Evolutionary conservation across 2,797 vertebrate species (phyloP).

Genomic region (Spheniscus humboldti): DNA sequence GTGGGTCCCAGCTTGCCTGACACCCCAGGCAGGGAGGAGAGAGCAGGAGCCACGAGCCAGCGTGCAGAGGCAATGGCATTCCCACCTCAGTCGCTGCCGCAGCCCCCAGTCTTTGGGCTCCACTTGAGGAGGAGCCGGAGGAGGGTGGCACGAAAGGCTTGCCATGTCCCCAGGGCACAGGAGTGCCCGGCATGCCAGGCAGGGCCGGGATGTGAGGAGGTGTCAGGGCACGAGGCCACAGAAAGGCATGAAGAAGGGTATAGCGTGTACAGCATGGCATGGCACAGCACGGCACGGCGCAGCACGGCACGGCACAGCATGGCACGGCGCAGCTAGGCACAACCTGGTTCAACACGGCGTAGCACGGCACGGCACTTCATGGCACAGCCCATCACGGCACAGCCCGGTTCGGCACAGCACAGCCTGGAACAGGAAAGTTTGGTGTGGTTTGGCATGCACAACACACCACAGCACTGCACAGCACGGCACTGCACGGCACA

Average conservation of each 20-base stretch:
- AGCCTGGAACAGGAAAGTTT: no score
- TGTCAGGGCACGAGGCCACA: rapidly evolving
- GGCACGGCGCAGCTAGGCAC: background rate
- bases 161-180: rapidly evolving
- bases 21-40: background rate
- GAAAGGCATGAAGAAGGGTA: background rate
- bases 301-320: rapidly evolving
- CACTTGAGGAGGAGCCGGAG: no score
- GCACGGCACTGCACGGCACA: rapidly evolving
- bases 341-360: background rate
- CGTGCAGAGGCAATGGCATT: rapidly evolving
- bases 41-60: background rate
- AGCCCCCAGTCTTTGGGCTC: background rate
- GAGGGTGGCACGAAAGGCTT: background rate
- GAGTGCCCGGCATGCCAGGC: background rate
- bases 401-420: background rate
- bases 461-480: background rate
- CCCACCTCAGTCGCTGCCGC: background rate
- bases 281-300: background rate
- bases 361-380: no score
- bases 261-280: background rate
- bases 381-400: no score
- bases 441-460: background rate
- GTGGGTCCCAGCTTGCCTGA: rapidly evolving
- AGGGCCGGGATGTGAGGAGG: background rate